phyloP scores from a whole-genome alignment of 2,888 invertebrate species.

The Mesorhabditis belari region DNA sequence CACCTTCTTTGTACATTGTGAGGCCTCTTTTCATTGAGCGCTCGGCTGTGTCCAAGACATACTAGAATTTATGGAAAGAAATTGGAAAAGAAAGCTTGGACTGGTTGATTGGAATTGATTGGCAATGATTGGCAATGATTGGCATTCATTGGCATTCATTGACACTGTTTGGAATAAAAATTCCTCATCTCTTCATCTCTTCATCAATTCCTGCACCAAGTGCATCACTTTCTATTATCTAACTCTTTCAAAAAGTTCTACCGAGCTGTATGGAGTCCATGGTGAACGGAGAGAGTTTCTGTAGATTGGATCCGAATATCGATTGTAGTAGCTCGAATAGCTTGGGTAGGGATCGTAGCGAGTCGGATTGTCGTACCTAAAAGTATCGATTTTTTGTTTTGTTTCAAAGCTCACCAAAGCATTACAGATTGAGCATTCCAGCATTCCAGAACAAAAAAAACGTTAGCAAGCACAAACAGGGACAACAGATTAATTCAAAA shows the following conservation, averaged over 20 bases:
- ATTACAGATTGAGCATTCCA: too few relatives aligned
- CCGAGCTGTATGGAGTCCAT: slow-evolving; percentile 33
- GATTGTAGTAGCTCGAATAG: slow-evolving; percentile 30
- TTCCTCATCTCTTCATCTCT: too few relatives aligned
- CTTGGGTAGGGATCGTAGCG: too few relatives aligned
- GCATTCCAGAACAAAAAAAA: too few relatives aligned
- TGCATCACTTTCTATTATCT: too few relatives aligned
- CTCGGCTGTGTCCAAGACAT: slow-evolving; percentile 30
- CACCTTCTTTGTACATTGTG: slow-evolving; percentile 37
- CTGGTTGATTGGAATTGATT: not conserved
- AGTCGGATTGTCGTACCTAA: slow-evolving; percentile 40
- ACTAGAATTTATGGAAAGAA: slow-evolving; percentile 2
- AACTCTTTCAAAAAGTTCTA: too few relatives aligned
- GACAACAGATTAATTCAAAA: not conserved
- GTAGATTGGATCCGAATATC: slow-evolving; percentile 28
- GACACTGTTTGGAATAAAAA: too few relatives aligned
- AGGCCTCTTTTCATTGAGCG: slow-evolving; percentile 30
- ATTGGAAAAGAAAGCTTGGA: too few relatives aligned
- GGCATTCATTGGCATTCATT: too few relatives aligned
- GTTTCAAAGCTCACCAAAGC: too few relatives aligned
- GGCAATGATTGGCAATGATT: not conserved
- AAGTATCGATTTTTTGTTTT: not conserved
- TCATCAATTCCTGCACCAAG: too few relatives aligned
- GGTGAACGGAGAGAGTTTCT: slow-evolving; percentile 26
- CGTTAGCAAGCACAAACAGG: too few relatives aligned